A percentile compares a stretch with the other conserved stretches of the same genome.
phyloP scores from a whole-genome alignment of 2,797 vertebrate species.

The Acrossocheilus fasciatus region DNA sequence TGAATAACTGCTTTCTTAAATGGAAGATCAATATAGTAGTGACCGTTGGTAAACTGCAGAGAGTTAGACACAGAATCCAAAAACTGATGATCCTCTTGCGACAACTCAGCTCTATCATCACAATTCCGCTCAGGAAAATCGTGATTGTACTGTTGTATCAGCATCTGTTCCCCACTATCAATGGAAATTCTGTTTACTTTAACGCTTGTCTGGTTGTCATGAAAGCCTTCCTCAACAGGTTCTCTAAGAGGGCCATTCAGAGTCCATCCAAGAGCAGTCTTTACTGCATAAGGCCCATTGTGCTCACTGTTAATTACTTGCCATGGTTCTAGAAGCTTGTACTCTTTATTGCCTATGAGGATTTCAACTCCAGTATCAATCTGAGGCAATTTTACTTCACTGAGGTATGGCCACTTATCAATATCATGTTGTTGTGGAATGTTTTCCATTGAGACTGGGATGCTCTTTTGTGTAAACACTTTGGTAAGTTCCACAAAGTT shows the following conservation, averaged over 20 bases:
- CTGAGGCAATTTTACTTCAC: constrained; percentile 6
- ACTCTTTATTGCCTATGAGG: constrained; percentile 39
- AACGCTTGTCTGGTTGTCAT: neutral
- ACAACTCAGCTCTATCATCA: constrained; percentile 21
- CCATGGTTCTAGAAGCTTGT: constrained; percentile 43
- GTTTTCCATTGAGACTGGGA: constrained; percentile 13
- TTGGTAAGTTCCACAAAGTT: constrained; percentile 38
- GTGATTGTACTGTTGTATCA: constrained; percentile 32
- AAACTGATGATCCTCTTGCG: constrained; percentile 33
- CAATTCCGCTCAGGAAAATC: constrained; percentile 31
- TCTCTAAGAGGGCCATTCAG: constrained; percentile 39
- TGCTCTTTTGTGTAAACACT: constrained; percentile 39
- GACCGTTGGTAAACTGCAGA: neutral
- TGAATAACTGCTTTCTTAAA: neutral
- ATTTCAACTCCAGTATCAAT: constrained; percentile 30
- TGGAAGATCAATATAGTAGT: constrained; percentile 25
- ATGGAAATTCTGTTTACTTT: constrained; percentile 34
- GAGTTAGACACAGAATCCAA: constrained; percentile 31
- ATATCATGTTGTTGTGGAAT: constrained; percentile 6
- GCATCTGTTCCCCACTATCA: constrained; percentile 1
- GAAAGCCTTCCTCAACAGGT: neutral
- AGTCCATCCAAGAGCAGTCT: constrained; percentile 45
- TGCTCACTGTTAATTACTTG: constrained; percentile 37
- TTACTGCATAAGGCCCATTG: constrained; percentile 39
- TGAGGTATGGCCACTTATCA: constrained; percentile 15